Base-by-base conservation (phyloP, 2,113 vertebrate genomes). In the Bos indicus region DNA sequence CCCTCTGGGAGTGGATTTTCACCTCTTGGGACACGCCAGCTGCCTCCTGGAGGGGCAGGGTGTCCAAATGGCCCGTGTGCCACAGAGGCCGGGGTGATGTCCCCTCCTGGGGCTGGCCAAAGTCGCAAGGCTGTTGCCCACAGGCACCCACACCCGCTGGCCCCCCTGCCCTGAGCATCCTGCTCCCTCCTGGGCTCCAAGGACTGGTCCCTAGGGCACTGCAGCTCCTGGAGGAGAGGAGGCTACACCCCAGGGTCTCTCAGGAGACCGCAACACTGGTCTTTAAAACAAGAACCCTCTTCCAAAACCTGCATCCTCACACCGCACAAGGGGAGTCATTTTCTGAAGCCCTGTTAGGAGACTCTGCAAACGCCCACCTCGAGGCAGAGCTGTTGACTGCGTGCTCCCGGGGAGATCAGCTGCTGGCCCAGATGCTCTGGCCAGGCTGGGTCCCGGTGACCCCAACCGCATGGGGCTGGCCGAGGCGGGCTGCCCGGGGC, bases 31-130 rank as follows among this genome's bases (percentile, higher is more conserved):
- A 51, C 4, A 0, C 0, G 36, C 7, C 3, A 46, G 33, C 13
- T 0, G 7, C 28, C 56, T 43, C 6, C n/a, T 21, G 19, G 28
- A 43, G 14, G 33, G 59, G 56, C 23, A 12, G 43, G 6, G 2
- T 0, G 1, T 4, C 33, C 0, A 1, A 17, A 8, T 0, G 0
- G 54, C 30, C 48, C 56, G 3, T 0, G 7, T 1, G 23, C 74
- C 2, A 4, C 25, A 6, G 12, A n/a, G 77, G 25, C 4, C 46
- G 2, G 17, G 19, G 14, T 8, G 52, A 59, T 46, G 23, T 36
- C 4, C 2, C 13, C 46, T 62, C 82, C 26, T 14, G 6, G 23
- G 25, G 36, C 19, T 0, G 19, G 54, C 28, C 5, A 3, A 4
- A 2, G 3, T 10, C 1, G 1, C 5, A 0, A 43, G 48, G 74